phyloP scores from a whole-genome alignment of 2,797 vertebrate genomes.

The Premnoplex brunnescens region DNA sequence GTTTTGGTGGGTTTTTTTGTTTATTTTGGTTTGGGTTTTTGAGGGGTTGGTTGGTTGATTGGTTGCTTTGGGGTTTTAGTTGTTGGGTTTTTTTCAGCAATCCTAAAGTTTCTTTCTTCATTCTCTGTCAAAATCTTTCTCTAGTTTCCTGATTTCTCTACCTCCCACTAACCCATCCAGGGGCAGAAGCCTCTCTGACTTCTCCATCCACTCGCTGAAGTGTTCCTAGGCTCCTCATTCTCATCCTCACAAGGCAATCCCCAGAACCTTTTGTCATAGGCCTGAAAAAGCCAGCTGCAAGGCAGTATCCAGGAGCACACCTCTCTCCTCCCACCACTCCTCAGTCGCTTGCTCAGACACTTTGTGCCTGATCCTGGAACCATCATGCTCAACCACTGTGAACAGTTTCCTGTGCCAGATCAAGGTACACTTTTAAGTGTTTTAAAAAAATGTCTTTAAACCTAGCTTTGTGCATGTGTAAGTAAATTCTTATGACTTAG shows the following conservation, averaged over 20 bases:
- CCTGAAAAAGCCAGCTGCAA: neutral
- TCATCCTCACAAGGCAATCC: neutral
- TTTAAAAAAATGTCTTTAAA: neutral
- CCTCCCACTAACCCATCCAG: neutral
- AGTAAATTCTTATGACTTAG: neutral
- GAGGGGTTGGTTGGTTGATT: neutral
- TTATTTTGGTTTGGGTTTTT: neutral
- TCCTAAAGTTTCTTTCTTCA: neutral
- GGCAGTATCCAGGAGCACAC: neutral
- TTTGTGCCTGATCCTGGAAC: neutral
- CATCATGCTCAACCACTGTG: neutral
- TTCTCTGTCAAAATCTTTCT: neutral
- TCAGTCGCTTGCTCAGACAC: neutral
- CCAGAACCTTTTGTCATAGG: neutral
- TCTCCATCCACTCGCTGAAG: neutral
- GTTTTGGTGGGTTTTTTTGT: no score
- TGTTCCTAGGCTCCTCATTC: neutral
- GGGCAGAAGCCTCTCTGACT: neutral
- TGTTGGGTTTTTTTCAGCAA: neutral
- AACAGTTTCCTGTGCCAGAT: neutral
- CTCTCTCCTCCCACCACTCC: neutral
- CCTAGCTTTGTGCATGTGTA: neutral
- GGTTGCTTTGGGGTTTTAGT: neutral
- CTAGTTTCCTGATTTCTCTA: neutral
- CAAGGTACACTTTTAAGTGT: neutral